These are phyloP conservation scores for Hydrolagus colliei DNA, from an alignment of 2,797 vertebrate species.

Conservation along the genomic window DNA sequence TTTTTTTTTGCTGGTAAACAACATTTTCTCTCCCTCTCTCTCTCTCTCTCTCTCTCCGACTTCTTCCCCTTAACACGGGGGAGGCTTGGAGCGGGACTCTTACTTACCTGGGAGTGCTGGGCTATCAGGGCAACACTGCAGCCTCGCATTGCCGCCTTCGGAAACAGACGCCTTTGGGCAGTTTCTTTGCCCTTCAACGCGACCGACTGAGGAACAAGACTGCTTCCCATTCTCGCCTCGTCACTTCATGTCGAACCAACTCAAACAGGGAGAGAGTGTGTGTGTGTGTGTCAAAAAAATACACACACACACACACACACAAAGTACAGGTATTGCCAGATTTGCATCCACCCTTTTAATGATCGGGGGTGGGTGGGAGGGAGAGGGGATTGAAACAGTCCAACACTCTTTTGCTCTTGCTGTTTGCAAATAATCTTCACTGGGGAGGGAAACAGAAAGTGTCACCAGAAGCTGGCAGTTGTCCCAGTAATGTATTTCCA, in stretches of 20 bases:
- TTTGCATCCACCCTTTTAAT: background rate
- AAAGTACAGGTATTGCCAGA: background rate
- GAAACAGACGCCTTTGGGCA: slow-evolving; percentile 27
- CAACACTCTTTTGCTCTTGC: slow-evolving; percentile 11
- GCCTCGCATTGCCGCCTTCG: background rate
- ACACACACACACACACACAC: too few species aligned
- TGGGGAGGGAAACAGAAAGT: slow-evolving; percentile 34
- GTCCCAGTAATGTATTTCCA: slow-evolving; percentile 35
- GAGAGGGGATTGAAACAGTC: slow-evolving; percentile 34
- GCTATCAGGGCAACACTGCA: slow-evolving; percentile 39
- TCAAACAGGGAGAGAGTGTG: background rate
- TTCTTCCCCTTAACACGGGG: slow-evolving; percentile 39
- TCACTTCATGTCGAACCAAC: background rate
- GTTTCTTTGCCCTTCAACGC: slow-evolving; percentile 52
- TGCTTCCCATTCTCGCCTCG: background rate
- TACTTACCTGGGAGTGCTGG: slow-evolving; percentile 51
- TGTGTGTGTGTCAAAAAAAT: too few species aligned
- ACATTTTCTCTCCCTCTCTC: slow-evolving; percentile 44
- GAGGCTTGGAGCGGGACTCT: slow-evolving; percentile 45
- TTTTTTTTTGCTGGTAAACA: background rate
- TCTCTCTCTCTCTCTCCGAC: slow-evolving; percentile 34
- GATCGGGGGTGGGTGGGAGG: slow-evolving; percentile 10
- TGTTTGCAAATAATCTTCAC: slow-evolving; percentile 36
- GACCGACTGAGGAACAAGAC: slow-evolving; percentile 34
- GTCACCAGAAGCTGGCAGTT: slow-evolving; percentile 19